Conservation (phyloP, 2,888 invertebrate species). For the Phengaris arion region DNA sequence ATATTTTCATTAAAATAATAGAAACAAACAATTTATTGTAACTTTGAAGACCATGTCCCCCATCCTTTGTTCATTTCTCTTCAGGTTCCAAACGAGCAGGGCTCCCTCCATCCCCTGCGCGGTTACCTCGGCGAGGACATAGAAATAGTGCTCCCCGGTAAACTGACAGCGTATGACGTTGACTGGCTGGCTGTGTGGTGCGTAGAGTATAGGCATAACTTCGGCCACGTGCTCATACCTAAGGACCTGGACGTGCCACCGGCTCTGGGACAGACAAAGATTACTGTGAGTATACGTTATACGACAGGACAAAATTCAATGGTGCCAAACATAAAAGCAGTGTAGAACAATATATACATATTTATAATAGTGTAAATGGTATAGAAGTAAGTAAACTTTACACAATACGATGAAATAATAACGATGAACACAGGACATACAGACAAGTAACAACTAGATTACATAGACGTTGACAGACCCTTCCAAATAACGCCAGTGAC, state of each 20-base stretch:
- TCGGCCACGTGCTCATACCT: slow-evolving; percentile 93
- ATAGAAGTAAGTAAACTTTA: too few species aligned
- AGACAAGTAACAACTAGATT: too few species aligned
- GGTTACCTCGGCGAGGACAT: slow-evolving; percentile 95
- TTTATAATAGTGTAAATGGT: too few species aligned
- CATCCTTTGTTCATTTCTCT: not conserved
- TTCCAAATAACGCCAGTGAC: too few species aligned
- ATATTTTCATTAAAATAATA: too few species aligned
- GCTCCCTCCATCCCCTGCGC: slow-evolving; percentile 87
- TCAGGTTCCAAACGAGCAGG: slow-evolving; percentile 92
- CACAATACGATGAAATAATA: too few species aligned
- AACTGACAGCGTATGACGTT: slow-evolving; percentile 92
- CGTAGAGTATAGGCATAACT: slow-evolving; percentile 92
- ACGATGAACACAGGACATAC: too few species aligned
- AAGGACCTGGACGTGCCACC: slow-evolving; percentile 94
- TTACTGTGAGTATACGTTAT: slow-evolving; percentile 84
- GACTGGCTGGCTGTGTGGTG: slow-evolving; percentile 96
- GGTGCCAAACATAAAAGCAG: not conserved
- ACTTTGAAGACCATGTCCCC: too few species aligned
- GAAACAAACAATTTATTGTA: too few species aligned
- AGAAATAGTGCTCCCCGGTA: slow-evolving; percentile 91
- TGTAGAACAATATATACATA: too few species aligned
- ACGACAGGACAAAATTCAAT: not conserved
- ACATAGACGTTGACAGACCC: too few species aligned
- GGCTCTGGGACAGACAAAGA: slow-evolving; percentile 93